Evolutionary conservation across 1,140 invertebrate species (phyloP).

Genomic region (Eriocheir sinensis): DNA sequence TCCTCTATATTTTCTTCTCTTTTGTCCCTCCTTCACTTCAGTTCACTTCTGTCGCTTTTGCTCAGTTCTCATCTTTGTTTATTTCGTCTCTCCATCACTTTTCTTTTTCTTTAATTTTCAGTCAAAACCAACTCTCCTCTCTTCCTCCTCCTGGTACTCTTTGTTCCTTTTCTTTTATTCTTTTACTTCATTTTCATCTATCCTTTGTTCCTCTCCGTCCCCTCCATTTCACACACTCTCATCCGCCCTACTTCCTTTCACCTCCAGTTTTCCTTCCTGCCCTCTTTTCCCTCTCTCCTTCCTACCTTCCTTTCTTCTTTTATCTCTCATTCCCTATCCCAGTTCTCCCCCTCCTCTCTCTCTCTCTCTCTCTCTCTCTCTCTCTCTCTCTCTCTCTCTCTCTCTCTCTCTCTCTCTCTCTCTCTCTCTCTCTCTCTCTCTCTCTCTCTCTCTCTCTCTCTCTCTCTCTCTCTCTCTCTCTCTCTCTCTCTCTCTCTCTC

Average conservation of each 20-base stretch:
- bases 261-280: not conserved
- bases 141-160: not conserved
- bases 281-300: not conserved
- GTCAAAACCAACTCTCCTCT: too few relatives aligned
- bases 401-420: conserved; percentile 1
- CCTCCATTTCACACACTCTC: not conserved
- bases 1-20: too few relatives aligned
- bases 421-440: conserved; percentile 15
- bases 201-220: not conserved
- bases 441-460: conserved; percentile 25
- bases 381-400: not conserved
- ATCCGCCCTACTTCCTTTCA: not conserved
- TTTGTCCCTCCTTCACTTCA: not conserved
- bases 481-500: conserved; percentile 45
- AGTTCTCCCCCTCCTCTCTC: not conserved
- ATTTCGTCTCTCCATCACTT: not conserved
- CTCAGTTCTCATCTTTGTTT: too few relatives aligned
- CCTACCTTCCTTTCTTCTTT: not conserved
- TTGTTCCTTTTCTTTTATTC: not conserved
- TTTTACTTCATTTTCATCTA: conserved; percentile 5
- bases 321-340: not conserved
- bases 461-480: not conserved
- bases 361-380: not conserved
- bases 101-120: too few relatives aligned
- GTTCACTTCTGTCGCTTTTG: not conserved